Evolutionary conservation across 2,888 invertebrate species (phyloP), one percentile per base, ranked within the genome.

Genomic region (Arge pagana): DNA sequence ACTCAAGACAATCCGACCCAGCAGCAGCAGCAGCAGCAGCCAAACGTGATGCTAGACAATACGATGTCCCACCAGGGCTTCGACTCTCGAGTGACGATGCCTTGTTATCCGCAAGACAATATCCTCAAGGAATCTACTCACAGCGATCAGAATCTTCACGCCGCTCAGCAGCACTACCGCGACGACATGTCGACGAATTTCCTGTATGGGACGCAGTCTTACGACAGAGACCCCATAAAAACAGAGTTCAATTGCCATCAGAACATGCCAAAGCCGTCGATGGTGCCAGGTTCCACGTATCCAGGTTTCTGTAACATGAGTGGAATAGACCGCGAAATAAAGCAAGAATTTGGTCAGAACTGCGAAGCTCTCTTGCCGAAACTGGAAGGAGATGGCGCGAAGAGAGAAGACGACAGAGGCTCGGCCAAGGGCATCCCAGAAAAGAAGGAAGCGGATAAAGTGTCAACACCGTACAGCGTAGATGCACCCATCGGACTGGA

Each of bases 401-500:
- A 62, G 19, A 51, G 43, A n/a, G 67, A 65, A 28, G 68, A 69
- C 11, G 69, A 69, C 7, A 56, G 59, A 11, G 51, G 54, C 3
- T 54, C 62, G n/a, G 45, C 54, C 2, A 69, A 68, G 39, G 66
- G 63, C 1, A 18, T 4, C 11, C 10, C 33, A 15, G 66, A 71
- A 8, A 70, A 72, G 21, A 70, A 71, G 16, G 58, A 59, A 5
- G 23, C 60, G 4, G 67, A 66, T n/a, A 69, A 65, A 28, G 54
- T 70, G 0, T 67, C 70, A 52, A 75, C 76, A 1, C 74, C 74
- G 0, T 71, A 56, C 40, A 63, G 58, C 31, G 74, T 76, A 2
- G 76, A 75, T 40, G 57, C 74, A 3, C 70, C 73, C 3, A 40
- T 66, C 13, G 71, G 71, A 8, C 23, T 71, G 56, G 73, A 72